These are phyloP conservation scores for Spilogale gracilis DNA, from an alignment of 2,113 vertebrate species.

Conservation along the genomic window DNA sequence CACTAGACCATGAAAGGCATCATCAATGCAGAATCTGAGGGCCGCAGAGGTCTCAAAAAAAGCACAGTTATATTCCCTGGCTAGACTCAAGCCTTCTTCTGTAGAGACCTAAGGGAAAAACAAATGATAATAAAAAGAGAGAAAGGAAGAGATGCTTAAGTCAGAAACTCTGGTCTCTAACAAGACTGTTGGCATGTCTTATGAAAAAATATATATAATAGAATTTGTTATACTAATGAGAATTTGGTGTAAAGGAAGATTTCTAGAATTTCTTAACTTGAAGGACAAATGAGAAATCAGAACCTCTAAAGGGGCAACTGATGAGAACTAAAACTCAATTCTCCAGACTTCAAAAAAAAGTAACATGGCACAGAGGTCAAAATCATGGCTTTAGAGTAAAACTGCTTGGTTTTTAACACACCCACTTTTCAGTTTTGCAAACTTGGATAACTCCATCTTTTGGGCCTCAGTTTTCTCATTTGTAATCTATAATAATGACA, in stretches of 20 bases:
- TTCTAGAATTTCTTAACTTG: neutral
- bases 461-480: neutral
- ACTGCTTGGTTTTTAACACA: neutral
- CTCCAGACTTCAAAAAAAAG: neutral
- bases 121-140: conserved; percentile 26
- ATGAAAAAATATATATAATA: neutral
- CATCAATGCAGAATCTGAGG: conserved; percentile 90
- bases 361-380: neutral
- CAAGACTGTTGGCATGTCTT: neutral
- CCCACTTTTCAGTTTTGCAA: neutral
- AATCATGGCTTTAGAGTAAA: neutral
- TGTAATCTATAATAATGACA: neutral
- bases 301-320: neutral
- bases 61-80: conserved; percentile 90
- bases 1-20: conserved; percentile 91
- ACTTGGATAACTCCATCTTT: neutral
- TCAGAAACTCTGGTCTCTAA: neutral
- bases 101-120: conserved; percentile 87
- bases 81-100: conserved; percentile 91
- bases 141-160: rapidly evolving
- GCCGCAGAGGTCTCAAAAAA: conserved; percentile 93
- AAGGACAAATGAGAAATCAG: conserved; percentile 10
- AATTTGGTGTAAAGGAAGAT: neutral
- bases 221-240: neutral
- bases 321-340: neutral